phyloP scores from a whole-genome alignment of 2,797 vertebrate species.

The Molossus alvarezi region DNA sequence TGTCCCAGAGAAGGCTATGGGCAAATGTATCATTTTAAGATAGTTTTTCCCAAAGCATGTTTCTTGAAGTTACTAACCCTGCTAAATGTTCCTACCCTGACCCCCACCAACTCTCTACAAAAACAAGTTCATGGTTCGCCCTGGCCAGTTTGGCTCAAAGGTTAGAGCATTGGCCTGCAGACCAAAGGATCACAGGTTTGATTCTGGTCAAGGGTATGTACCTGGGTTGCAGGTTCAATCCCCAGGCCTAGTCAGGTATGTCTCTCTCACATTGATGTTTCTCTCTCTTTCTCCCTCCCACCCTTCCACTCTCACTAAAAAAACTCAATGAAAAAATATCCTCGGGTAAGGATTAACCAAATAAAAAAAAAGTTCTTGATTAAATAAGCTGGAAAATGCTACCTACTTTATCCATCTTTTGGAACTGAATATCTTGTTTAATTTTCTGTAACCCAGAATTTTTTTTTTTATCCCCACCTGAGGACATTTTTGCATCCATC shows the following conservation, averaged over 20 bases:
- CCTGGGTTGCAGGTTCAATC: too few relatives aligned
- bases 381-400: slow-evolving; percentile 46
- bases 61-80: not conserved
- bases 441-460: slow-evolving; percentile 50
- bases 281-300: too few relatives aligned
- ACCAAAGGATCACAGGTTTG: too few relatives aligned
- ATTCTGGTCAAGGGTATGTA: too few relatives aligned
- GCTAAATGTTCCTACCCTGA: not conserved
- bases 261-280: too few relatives aligned
- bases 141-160: too few relatives aligned
- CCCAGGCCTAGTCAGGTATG: too few relatives aligned
- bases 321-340: too few relatives aligned
- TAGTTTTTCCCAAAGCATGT: slow-evolving; percentile 40
- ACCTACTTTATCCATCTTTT: not conserved
- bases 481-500: too few relatives aligned
- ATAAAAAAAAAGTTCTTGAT: not conserved
- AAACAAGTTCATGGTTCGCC: not conserved
- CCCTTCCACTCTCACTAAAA: too few relatives aligned
- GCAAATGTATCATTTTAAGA: not conserved
- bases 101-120: not conserved
- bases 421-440: slow-evolving; percentile 60
- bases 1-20: not conserved
- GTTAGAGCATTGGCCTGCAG: too few relatives aligned
- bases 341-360: too few relatives aligned
- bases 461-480: not conserved